Base-by-base conservation (phyloP, 2,113 vertebrate species). In the Verasper variegatus region DNA sequence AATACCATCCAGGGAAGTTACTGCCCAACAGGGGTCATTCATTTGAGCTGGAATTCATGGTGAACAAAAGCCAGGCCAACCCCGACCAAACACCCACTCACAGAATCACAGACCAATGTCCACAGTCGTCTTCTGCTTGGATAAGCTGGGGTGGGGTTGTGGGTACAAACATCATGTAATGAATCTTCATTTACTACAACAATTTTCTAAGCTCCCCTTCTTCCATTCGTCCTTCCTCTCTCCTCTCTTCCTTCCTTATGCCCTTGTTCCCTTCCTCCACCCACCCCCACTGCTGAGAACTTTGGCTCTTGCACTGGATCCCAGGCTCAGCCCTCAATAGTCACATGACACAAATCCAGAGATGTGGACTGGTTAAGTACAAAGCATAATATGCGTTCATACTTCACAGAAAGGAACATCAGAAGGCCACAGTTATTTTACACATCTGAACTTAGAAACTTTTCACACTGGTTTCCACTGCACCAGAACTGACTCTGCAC, bases 331-430 rank as follows among this genome's bases (percentile, higher is more conserved):
- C 87, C 86, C 78, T 68, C 76, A 40, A 13, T 35, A 5, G 77
- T 92, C 91, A 93, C 86, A 85, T 91, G 89, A 84, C 58, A 76
- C 23, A 54, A 70, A 78, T 77, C 67, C 70, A 78, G 64, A 65
- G 51, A 68, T 59, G 57, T 52, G 68, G 78, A 78, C 66, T 64
- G 18, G 45, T 64, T 35, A 73, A 65, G 68, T 67, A 77, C 68
- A 85, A 78, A 77, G 71, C 78, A 17, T 63, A 49, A 24, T 40
- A 61, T 65, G 55, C 51, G 27, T 37, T 14, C 56, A 64, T 42
- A 49, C 66, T 71, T 42, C 4, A 65, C 62, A 67, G 42, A 63
- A 35, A 31, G 31, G 31, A 31, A 31, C 5, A 7, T 31, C 31
- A 31, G 31, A 31, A 31, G 31, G 31, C 59, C 60, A 23, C 58